Base-by-base conservation (phyloP, 2,113 vertebrate genomes). In the Alligator mississippiensis region DNA sequence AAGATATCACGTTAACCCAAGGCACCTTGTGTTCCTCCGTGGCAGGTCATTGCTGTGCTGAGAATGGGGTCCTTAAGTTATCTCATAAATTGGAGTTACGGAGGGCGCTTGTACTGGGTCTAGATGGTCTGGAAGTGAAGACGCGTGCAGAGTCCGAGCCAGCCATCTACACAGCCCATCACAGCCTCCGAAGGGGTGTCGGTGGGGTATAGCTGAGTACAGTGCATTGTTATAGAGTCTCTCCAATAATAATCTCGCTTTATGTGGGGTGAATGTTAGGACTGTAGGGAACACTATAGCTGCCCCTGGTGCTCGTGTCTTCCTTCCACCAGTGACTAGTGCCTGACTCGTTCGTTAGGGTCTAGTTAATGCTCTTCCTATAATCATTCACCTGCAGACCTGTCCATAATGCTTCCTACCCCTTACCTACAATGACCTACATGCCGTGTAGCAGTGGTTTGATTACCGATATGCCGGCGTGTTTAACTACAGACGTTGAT, bases 301-400 rank as follows among this genome's bases (percentile, higher is more conserved):
- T 11, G 28, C 5, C 0, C 54, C 38, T 0, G 0, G 9, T 6
- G 3, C 81, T 64, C 5, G 0, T 2, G 0, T 74, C 78, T 19
- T 1, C 11, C 30, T 90, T 59, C 84, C 79, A 47, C 38, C 93
- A 11, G 59, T 22, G 55, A 63, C 77, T 4, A 11, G 38, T 2
- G 3, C 3, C 0, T 0, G 2, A 57, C 81, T 83, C n/a, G 47
- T 74, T 2, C 2, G 24, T 87, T 18, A 5, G 80, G 3, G 34
- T 30, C 6, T n/a, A 79, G 38, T 0, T 62, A 86, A 77, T 91
- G 76, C 59, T 86, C 58, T 79, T 25, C 77, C 5, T 16, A 66
- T 15, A 9, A 9, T 62, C 22, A 38, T 27, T n/a, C 5, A 66
- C 14, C 34, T 1, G 0, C 13, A 1, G 79, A 78, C 79, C 81